phyloP scores from a whole-genome alignment of 2,888 invertebrate genomes.

The Spilosoma lubricipeda region DNA sequence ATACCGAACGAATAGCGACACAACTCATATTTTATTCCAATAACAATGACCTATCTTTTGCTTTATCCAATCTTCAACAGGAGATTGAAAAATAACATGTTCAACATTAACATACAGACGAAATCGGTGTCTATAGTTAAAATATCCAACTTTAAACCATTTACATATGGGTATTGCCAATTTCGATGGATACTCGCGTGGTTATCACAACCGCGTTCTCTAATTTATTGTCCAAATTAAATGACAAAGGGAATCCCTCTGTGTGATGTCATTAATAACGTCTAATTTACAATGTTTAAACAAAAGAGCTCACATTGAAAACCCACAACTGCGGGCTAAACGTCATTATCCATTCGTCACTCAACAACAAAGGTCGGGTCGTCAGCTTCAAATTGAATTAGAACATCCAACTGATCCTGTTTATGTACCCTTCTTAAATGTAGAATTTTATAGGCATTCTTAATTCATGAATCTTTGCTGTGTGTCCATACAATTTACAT shows the following conservation, averaged over 20 bases:
- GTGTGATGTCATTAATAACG: conserved; percentile 70
- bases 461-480: conserved; percentile 81
- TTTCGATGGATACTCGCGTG: conserved; percentile 53
- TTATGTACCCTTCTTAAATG: conserved; percentile 74
- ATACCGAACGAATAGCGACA: conserved; percentile 69
- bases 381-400: conserved; percentile 80
- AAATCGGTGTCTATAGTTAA: conserved; percentile 35
- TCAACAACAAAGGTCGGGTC: conserved; percentile 69
- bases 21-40: conserved; percentile 78
- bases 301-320: conserved; percentile 64
- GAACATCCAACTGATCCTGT: conserved; percentile 71
- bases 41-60: conserved; percentile 74
- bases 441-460: conserved; percentile 78
- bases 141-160: conserved; percentile 30
- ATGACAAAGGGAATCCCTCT: conserved; percentile 66
- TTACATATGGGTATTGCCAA: conserved; percentile 29
- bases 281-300: conserved; percentile 68
- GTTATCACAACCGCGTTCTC: conserved; percentile 53
- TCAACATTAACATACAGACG: conserved; percentile 43
- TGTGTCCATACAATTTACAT: conserved; percentile 82
- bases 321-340: conserved; percentile 59
- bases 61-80: conserved; percentile 73
- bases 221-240: conserved; percentile 65
- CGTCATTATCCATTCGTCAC: conserved; percentile 73
- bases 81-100: conserved; percentile 63